Evolutionary conservation across 2,888 invertebrate species (phyloP).

Genomic region (Pseudanteris insignis): DNA sequence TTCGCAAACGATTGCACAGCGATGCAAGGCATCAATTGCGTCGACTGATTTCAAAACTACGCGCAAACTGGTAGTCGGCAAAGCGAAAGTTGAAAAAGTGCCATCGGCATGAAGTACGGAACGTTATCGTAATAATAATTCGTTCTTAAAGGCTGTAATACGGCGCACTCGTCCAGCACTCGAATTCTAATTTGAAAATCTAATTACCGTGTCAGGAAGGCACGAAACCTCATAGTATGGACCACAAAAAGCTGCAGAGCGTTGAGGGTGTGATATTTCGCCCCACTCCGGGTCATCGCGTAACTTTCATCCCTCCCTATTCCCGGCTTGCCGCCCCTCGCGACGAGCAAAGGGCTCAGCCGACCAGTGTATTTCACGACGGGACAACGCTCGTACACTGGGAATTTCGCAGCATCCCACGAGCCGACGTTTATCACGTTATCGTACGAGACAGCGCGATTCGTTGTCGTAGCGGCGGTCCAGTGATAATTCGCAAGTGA

Average conservation of each 20-base stretch:
- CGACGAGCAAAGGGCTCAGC: constrained; percentile 58
- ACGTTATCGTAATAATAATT: too few relatives aligned
- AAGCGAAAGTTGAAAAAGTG: too few relatives aligned
- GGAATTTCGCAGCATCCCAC: constrained; percentile 34
- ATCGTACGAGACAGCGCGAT: background rate
- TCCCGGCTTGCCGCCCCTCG: constrained; percentile 37
- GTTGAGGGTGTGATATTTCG: constrained; percentile 49
- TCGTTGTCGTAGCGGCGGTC: background rate
- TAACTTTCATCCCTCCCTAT: constrained; percentile 36
- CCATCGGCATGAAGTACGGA: too few relatives aligned
- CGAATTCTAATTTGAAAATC: constrained; percentile 38
- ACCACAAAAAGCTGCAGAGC: constrained; percentile 56
- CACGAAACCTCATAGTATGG: constrained; percentile 50
- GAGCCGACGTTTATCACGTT: background rate
- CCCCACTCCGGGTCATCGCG: constrained; percentile 35
- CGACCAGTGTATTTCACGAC: constrained; percentile 60
- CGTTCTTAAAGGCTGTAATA: too few relatives aligned
- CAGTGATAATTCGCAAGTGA: background rate
- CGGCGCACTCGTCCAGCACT: too few relatives aligned
- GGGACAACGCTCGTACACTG: constrained; percentile 51
- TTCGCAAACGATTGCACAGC: too few relatives aligned
- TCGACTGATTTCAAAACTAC: too few relatives aligned
- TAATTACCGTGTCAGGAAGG: constrained; percentile 29
- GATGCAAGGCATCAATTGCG: too few relatives aligned
- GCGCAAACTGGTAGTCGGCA: too few relatives aligned